Base-by-base conservation (phyloP, 2,888 invertebrate species). In the Sinhomidia bicolor region DNA sequence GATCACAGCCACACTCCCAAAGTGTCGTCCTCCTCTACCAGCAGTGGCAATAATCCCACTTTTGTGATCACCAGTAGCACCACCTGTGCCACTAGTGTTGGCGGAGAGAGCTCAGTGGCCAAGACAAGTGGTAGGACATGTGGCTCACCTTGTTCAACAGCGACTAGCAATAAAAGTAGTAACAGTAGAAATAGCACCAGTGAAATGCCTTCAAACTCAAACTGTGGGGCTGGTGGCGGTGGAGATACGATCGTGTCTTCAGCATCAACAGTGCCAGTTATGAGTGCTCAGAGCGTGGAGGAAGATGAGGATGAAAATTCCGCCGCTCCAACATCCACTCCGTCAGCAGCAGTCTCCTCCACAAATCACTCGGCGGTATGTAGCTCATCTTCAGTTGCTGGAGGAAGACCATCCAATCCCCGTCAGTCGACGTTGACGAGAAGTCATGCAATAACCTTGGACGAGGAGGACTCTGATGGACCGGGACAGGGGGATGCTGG, bases 381-480 rank as follows among this genome's bases (percentile, higher is more conserved):
- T 9, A n/a, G 12, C 32, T 7, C 80, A 1, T 60, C 85, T 1
- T 26, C 78, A 0, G 10, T 54, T 0, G 26, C 20, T 4, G 1
- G 14, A 12, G 29, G 23, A n/a, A 44, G 47, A 32, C 85, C 57
- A 36, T 85, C 85, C 1, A 85, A 85, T 81, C 81, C 87, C 9
- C 81, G 87, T 20, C 87, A 87, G 65, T 87, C 87, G 2, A 87
- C 87, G 3, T 29, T 87, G 6, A 87, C 87, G 5, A 5, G 87
- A 41, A 87, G 87, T 76, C 87, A 87, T 54, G 87, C 87, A 82
- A 87, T 87, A 87, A 87, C 87, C 0, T 51, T 87, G 20, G 87
- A 87, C n/a, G n/a, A n/a, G n/a, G 87, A 87, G 82, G 87, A 87
- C 74, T 87, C 87, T 2, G 87, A 87, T 51, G 32, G 71, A 14